Evolutionary conservation across 2,113 vertebrate species (phyloP), one percentile per base, ranked within the genome.

Genomic region (Megaceryle torquata): DNA sequence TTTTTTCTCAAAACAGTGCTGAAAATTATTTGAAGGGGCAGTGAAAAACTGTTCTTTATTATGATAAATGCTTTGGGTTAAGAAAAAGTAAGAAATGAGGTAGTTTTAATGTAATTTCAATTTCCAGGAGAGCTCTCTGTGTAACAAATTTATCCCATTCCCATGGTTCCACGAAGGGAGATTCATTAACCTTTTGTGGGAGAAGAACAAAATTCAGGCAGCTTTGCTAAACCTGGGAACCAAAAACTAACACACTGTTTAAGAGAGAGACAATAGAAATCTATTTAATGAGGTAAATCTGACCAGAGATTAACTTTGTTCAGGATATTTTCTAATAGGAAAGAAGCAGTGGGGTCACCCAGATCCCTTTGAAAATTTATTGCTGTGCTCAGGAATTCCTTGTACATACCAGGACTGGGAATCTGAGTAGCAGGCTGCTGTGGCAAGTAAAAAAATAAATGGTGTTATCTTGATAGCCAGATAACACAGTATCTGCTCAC

Each of bases 381-480:
- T 98, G 98, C 98, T 54, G 50, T 86, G 93, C 97, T 98, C 97
- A 98, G 98, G 98, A 99, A 99, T 98, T 98, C 98, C 97, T 98
- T 26, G 93, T 97, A 97, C 97, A 95, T 95, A 97, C 97, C 97
- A 98, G 98, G 97, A 97, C 97, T 97, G 98, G 97, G 98, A 98
- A 98, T 97, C 97, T 97, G 97, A 98, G 97, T 74, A 95, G 97
- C 97, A 98, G 96, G 97, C 94, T 69, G 94, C 72, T 93, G 96
- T 80, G 90, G 94, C 86, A 96, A 97, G 94, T 90, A 96, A 97
- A 95, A 98, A 97, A 97, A 96, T 87, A 93, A 93, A 97, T 95
- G 97, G 97, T 97, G 98, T 99, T 99, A 99, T 99, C 99, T 99
- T 95, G 98, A 98, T 98, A 98, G 98, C 97, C 98, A 99, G 99